Conservation (phyloP, 37 sponge, comb jelly and placozoan species). For the Theonella swinhoei region DNA sequence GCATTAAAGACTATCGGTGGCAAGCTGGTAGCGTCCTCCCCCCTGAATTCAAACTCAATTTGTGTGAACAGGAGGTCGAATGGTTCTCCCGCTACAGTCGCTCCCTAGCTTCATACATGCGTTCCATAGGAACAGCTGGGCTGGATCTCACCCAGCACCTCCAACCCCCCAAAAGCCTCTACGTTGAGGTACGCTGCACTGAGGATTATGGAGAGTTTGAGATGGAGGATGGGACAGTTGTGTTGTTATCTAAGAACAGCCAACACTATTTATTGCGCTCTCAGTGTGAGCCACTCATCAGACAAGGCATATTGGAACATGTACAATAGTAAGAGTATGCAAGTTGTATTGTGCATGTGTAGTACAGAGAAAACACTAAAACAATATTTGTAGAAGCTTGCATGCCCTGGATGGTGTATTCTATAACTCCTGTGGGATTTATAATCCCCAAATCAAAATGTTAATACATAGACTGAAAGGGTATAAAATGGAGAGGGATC, state of each 20-base stretch:
- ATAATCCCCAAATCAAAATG: no score
- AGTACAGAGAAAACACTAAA: no score
- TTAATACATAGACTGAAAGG: no score
- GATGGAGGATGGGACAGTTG: constrained; percentile 87
- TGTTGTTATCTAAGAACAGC: constrained; percentile 78
- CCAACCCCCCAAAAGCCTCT: constrained; percentile 87
- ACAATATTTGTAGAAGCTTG: no score
- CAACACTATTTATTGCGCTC: constrained; percentile 86
- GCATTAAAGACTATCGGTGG: constrained; percentile 81
- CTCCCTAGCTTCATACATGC: constrained; percentile 86
- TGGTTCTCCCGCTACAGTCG: constrained; percentile 90
- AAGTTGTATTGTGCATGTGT: background rate
- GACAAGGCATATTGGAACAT: constrained; percentile 92
- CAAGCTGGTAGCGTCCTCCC: constrained; percentile 85
- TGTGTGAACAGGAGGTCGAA: constrained; percentile 84
- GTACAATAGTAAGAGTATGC: constrained; percentile 28
- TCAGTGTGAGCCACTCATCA: constrained; percentile 95
- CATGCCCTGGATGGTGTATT: no score
- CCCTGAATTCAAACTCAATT: constrained; percentile 68
- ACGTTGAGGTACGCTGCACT: constrained; percentile 88
- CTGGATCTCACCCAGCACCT: constrained; percentile 85
- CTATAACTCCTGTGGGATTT: no score
- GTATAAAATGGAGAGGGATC: no score
- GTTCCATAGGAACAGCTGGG: constrained; percentile 71
- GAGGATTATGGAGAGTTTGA: constrained; percentile 92